Conservation (phyloP, 2,797 vertebrate species). For the Coilia nasus region DNA sequence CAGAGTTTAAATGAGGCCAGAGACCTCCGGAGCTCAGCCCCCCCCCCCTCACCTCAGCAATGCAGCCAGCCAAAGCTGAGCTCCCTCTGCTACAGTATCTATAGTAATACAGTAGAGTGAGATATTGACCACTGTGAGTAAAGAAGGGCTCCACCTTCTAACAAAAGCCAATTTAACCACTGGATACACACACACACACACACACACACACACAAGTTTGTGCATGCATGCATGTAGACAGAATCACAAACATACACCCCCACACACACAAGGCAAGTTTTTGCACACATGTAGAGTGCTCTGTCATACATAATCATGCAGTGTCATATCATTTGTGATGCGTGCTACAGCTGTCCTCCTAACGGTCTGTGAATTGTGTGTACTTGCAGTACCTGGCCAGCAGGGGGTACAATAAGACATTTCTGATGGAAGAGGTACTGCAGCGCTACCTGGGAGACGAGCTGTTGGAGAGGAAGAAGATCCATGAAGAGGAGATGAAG, state of each 20-base stretch:
- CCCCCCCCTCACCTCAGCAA: too few species aligned
- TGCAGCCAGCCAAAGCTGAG: too few species aligned
- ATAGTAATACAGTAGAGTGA: too few species aligned
- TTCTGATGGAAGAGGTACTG: slow-evolving; percentile 89
- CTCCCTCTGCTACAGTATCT: too few species aligned
- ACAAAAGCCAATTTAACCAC: too few species aligned
- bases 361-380: neutral
- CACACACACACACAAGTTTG: neutral
- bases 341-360: neutral
- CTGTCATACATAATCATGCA: neutral
- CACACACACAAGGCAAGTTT: neutral
- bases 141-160: too few species aligned
- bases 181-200: neutral
- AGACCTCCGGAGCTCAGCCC: too few species aligned
- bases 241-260: neutral
- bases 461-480: slow-evolving; percentile 86
- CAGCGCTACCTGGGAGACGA: slow-evolving; percentile 85
- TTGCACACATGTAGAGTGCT: neutral
- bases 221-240: too few species aligned
- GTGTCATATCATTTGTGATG: neutral
- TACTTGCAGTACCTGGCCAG: slow-evolving; percentile 83
- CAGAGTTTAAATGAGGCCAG: too few species aligned
- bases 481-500: slow-evolving; percentile 91
- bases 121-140: too few species aligned
- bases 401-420: slow-evolving; percentile 86